A percentile compares a stretch with the other conserved stretches of the same genome.
Evolutionary conservation across 2,797 vertebrate species (phyloP).

Genomic region (Delichon dasypus): DNA sequence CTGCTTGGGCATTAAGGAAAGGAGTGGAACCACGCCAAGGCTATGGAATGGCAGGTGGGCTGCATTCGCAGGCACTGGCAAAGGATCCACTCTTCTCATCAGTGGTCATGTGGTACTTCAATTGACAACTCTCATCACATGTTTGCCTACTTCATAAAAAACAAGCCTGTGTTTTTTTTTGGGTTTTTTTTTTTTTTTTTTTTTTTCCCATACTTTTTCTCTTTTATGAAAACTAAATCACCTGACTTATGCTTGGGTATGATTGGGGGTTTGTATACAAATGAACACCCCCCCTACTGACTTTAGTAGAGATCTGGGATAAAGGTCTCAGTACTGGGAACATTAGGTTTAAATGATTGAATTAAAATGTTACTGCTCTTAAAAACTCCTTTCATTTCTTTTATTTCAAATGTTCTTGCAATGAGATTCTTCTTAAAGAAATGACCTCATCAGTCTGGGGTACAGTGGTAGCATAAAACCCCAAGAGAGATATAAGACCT

Average conservation of each 20-base stretch:
- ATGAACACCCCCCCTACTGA: neutral
- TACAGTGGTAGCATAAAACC: neutral
- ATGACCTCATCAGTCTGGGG: neutral
- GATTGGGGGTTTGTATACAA: neutral
- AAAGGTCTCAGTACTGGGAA: neutral
- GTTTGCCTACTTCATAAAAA: neutral
- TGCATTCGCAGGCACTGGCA: neutral
- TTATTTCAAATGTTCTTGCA: conserved; percentile 27
- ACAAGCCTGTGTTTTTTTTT: neutral
- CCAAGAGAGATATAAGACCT: neutral
- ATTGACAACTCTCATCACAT: neutral
- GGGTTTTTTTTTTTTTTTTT: too few species aligned
- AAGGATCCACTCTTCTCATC: neutral
- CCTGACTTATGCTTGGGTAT: conserved; percentile 11
- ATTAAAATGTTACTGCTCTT: conserved; percentile 52
- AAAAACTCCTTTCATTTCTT: conserved; percentile 26
- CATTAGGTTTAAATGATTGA: conserved; percentile 30
- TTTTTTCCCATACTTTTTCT: neutral
- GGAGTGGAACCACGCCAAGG: neutral
- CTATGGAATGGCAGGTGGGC: neutral
- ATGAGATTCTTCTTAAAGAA: conserved; percentile 24
- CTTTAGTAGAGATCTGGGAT: neutral
- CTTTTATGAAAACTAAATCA: neutral
- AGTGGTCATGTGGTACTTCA: neutral
- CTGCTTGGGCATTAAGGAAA: neutral